phyloP scores from a whole-genome alignment of 2,888 invertebrate species.

The Hipparchia sbordonii region DNA sequence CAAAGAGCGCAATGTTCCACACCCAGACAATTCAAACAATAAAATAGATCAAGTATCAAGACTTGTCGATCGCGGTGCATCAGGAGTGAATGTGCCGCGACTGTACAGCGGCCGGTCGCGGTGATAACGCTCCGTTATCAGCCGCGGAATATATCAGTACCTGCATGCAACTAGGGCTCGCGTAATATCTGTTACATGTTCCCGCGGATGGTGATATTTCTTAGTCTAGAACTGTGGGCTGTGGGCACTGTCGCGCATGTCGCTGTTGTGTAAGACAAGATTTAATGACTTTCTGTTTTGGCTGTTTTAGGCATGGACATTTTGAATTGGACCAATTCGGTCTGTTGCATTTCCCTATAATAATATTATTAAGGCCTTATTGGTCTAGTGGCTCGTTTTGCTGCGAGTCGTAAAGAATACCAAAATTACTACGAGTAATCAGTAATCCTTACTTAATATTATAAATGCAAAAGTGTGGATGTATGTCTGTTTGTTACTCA shows the following conservation, averaged over 20 bases:
- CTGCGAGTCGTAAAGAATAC: too few species aligned
- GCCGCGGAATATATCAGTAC: conserved; percentile 44
- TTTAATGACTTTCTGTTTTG: conserved; percentile 25
- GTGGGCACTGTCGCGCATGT: conserved; percentile 29
- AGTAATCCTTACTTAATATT: too few species aligned
- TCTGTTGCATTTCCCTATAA: not conserved
- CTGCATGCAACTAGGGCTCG: conserved; percentile 45
- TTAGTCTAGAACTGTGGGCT: conserved; percentile 17
- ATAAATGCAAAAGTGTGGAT: too few species aligned
- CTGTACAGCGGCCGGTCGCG: conserved; percentile 72
- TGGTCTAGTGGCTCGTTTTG: too few species aligned
- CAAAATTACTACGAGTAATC: too few species aligned
- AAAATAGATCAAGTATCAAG: conserved; percentile 49
- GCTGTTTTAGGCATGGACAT: conserved; percentile 4
- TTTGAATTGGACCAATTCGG: conserved; percentile 6
- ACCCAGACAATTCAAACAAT: not conserved
- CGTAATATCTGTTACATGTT: conserved; percentile 42
- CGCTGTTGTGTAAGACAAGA: conserved; percentile 35
- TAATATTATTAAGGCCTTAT: too few species aligned
- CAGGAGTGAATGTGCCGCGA: conserved; percentile 72
- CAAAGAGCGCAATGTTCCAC: not conserved
- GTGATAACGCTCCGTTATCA: conserved; percentile 77
- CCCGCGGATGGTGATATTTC: conserved; percentile 32
- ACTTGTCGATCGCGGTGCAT: conserved; percentile 41
- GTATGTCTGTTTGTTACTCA: too few species aligned